Evolutionary conservation across 2,797 vertebrate species (phyloP).

Genomic region (Tapirus indicus): DNA sequence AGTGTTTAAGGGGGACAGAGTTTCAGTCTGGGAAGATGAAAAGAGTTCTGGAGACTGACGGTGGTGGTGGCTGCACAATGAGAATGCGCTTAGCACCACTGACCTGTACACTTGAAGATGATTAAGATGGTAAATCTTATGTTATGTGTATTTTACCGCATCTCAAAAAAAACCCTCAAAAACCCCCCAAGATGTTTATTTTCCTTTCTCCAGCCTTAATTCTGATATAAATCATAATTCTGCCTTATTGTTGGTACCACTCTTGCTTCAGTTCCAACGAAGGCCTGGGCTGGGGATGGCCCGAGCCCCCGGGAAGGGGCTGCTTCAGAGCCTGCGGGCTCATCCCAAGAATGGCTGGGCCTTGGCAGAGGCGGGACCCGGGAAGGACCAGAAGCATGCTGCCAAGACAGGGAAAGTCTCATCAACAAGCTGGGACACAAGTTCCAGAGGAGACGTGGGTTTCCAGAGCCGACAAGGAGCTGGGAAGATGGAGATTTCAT

Average conservation of each 20-base stretch:
- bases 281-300: not conserved
- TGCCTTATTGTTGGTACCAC: not conserved
- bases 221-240: conserved; percentile 41
- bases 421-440: not conserved
- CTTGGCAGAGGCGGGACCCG: not conserved
- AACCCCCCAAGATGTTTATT: not conserved
- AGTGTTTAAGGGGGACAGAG: not conserved
- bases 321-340: not conserved
- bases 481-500: not conserved
- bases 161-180: not conserved
- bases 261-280: not conserved
- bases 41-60: not conserved
- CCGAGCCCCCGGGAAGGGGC: too few relatives aligned
- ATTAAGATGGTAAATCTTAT: not conserved
- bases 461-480: not conserved
- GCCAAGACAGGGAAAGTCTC: not conserved
- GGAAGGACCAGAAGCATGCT: not conserved
- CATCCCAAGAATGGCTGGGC: not conserved
- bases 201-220: not conserved
- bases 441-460: not conserved
- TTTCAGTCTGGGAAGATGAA: not conserved
- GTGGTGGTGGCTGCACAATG: not conserved
- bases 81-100: not conserved
- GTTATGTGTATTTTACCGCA: not conserved
- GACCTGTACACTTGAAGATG: not conserved